A percentile compares a stretch with the other conserved stretches of the same genome.
Evolutionary conservation across 2,113 vertebrate genomes (phyloP).

Genomic region (Merops nubicus): DNA sequence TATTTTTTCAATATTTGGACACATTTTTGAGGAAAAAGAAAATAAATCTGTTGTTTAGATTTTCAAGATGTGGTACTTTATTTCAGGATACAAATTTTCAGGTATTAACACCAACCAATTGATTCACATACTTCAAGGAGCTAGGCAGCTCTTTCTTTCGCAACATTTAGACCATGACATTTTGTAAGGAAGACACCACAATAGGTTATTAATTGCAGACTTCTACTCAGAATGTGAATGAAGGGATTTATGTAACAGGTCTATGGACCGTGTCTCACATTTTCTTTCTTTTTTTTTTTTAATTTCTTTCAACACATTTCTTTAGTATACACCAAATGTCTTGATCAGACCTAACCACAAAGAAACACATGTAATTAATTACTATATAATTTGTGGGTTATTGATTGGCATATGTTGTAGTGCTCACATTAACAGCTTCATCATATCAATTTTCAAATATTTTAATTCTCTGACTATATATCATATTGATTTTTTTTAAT

Average conservation of each 20-base stretch:
- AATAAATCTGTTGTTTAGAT: constrained; percentile 57
- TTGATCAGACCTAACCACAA: not conserved
- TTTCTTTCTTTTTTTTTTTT: not conserved
- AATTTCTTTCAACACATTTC: not conserved
- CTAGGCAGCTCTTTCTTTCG: not conserved
- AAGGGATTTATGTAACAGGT: constrained; percentile 25
- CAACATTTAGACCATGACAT: constrained; percentile 21
- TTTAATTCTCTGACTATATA: constrained; percentile 3
- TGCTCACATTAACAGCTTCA: not conserved
- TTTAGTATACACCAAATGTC: not conserved
- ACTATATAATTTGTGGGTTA: constrained; percentile 9
- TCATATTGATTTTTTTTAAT: constrained; percentile 27
- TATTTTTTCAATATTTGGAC: constrained; percentile 75
- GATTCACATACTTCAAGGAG: not conserved
- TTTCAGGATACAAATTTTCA: constrained; percentile 38
- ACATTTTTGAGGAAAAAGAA: constrained; percentile 48
- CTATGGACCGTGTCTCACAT: not conserved
- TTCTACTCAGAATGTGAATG: not conserved
- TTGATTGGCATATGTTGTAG: not conserved
- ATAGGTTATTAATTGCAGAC: constrained; percentile 10
- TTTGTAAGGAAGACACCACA: constrained; percentile 21
- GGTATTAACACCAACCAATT: not conserved
- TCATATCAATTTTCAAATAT: constrained; percentile 18
- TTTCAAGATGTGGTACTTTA: constrained; percentile 33
- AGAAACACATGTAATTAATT: constrained; percentile 29